Conservation (phyloP, 2,113 vertebrate genomes). For the Agelaius phoeniceus region DNA sequence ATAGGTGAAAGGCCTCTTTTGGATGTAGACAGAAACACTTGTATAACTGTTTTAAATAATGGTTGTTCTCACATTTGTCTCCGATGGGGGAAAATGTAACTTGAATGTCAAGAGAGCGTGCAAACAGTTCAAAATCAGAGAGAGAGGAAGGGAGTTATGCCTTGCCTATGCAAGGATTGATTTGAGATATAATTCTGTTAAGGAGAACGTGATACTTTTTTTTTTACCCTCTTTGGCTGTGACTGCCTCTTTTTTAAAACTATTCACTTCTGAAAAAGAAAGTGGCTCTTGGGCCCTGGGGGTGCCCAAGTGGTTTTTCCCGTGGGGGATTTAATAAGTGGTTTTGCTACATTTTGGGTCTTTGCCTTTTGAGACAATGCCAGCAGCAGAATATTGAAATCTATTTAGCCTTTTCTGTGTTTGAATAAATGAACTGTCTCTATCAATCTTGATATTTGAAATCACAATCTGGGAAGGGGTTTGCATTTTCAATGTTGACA, state of each 20-base stretch:
- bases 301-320: no score
- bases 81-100: not conserved
- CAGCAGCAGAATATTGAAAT: not conserved
- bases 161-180: not conserved
- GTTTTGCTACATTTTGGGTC: not conserved
- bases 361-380: not conserved
- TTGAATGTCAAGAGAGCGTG: not conserved
- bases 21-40: not conserved
- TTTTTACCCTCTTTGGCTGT: not conserved
- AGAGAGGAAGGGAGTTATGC: not conserved
- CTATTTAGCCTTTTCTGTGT: not conserved
- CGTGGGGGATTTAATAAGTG: not conserved
- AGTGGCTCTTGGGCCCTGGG: not conserved
- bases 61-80: not conserved
- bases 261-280: not conserved
- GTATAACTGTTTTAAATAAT: not conserved
- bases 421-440: not conserved
- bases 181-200: not conserved
- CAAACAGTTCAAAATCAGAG: not conserved
- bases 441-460: not conserved
- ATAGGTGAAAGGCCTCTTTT: constrained; percentile 2
- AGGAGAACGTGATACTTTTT: not conserved
- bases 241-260: not conserved
- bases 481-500: not conserved
- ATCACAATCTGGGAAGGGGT: not conserved